Evolutionary conservation across 2,888 invertebrate species (phyloP).

Genomic region (Orthonevra nobilis): DNA sequence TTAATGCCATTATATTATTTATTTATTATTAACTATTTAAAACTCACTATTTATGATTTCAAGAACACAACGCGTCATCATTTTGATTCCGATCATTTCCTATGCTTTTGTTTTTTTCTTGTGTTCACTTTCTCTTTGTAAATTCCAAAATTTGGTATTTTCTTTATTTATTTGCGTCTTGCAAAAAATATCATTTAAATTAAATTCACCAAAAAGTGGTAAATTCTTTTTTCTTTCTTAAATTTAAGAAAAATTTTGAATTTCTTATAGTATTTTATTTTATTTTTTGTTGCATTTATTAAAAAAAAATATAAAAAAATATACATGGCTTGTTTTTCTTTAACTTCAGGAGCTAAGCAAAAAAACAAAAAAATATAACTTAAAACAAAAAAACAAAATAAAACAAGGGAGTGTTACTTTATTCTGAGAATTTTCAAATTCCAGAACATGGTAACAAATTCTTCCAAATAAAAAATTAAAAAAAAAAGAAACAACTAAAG

Average conservation of each 20-base stretch:
- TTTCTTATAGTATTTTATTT: slow-evolving; percentile 35
- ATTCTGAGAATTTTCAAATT: slow-evolving; percentile 40
- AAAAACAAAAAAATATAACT: slow-evolving; percentile 13
- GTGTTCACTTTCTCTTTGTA: not conserved
- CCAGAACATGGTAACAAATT: slow-evolving; percentile 43
- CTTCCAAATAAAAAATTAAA: slow-evolving; percentile 63
- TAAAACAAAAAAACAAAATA: slow-evolving; percentile 10
- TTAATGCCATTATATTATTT: slow-evolving; percentile 65
- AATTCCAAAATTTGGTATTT: slow-evolving; percentile 25
- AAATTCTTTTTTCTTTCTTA: slow-evolving; percentile 68
- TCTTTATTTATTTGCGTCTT: slow-evolving; percentile 10
- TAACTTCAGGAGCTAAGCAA: slow-evolving; percentile 24
- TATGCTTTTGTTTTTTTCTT: slow-evolving; percentile 1
- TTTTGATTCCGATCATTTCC: no score
- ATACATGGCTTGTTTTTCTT: slow-evolving; percentile 44
- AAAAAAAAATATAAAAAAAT: slow-evolving; percentile 44
- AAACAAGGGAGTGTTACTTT: slow-evolving; percentile 57
- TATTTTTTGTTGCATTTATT: slow-evolving; percentile 67
- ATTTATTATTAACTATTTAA: slow-evolving; percentile 61
- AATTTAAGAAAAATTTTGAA: slow-evolving; percentile 68
- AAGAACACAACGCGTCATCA: no score
- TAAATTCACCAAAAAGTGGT: slow-evolving; percentile 11
- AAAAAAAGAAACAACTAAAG: slow-evolving; percentile 17
- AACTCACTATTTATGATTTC: slow-evolving; percentile 50
- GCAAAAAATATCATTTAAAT: slow-evolving; percentile 29